Evolutionary conservation across 2,113 vertebrate species (phyloP).

Genomic region (Catharus minimus): DNA sequence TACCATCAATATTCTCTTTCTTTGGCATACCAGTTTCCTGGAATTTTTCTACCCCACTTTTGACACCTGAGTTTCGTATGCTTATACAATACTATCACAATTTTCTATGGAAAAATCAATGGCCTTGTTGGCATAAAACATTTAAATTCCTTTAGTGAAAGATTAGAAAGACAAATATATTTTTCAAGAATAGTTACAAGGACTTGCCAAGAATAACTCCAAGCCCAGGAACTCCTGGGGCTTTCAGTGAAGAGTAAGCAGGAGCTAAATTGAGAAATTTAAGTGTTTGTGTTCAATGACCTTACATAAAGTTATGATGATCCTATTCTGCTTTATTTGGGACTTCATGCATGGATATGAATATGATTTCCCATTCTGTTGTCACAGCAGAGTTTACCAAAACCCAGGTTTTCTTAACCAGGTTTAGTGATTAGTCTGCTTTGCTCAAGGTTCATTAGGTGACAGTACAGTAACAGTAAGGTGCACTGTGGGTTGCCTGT

Average conservation of each 20-base stretch:
- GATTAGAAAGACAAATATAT: not conserved
- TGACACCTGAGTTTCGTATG: not conserved
- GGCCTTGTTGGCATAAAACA: not conserved
- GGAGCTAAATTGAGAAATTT: not conserved
- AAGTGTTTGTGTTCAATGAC: not conserved
- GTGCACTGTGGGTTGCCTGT: accelerated
- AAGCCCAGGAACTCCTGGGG: not conserved
- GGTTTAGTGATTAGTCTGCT: not conserved
- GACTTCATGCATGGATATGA: not conserved
- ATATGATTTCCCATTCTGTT: accelerated
- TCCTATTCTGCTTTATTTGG: not conserved
- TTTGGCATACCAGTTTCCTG: not conserved
- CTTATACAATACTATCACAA: not conserved
- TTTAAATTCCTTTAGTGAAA: not conserved
- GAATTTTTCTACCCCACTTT: not conserved
- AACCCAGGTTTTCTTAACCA: not conserved
- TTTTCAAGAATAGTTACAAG: not conserved
- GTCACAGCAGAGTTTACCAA: not conserved
- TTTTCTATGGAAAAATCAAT: not conserved
- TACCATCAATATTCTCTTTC: not conserved
- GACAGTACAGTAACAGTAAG: not conserved
- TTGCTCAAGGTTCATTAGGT: not conserved
- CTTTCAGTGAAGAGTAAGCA: not conserved
- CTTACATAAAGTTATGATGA: not conserved
- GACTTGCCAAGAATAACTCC: not conserved